Base-by-base conservation (phyloP, 2,797 vertebrate genomes). In the Notoglanidium macrostoma region DNA sequence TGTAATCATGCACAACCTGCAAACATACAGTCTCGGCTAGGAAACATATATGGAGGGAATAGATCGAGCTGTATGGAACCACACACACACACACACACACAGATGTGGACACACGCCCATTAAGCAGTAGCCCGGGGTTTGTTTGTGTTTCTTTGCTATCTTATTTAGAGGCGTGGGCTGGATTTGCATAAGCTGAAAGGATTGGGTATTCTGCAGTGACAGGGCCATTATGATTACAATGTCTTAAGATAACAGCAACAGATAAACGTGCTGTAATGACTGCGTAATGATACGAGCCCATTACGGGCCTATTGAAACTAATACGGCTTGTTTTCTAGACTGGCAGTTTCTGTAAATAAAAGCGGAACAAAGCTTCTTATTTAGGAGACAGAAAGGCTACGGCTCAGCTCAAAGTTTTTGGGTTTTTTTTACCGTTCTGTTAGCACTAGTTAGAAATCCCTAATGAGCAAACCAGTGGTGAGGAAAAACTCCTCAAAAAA, bases 201-300 rank as follows among this genome's bases (percentile, higher is more conserved):
- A 76, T 80, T 80, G 87, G 67, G 87, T 90, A 91, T 90, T 90
- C 81, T 54, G 40, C 72, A 72, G 86, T 83, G 78, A 79, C 87
- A 74, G 90, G 87, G 77, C 81, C 87, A 49, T 91, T 91, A 87
- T 84, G 82, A 82, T 85, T 72, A 87, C 89, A 90, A 89, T 89
- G 90, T 89, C 72, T 90, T 89, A 90, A 90, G 90, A 91, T 91
- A 91, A 90, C 88, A 88, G 73, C 87, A 63, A 76, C 84, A 89
- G 89, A 90, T 91, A 89, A 83, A 73, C 32, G 54, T 44, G n/a
- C 73, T 61, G 44, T 91, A 91, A 90, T 91, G 89, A 90, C 87
- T 83, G 86, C 78, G 72, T 90, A 89, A 89, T 89, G 87, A 88
- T 54, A 82, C 88, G 49, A 81, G 83, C 85, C 87, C 74, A 77